Base-by-base conservation (phyloP, 1,140 invertebrate genomes). In the Sarcophaga bullata region DNA sequence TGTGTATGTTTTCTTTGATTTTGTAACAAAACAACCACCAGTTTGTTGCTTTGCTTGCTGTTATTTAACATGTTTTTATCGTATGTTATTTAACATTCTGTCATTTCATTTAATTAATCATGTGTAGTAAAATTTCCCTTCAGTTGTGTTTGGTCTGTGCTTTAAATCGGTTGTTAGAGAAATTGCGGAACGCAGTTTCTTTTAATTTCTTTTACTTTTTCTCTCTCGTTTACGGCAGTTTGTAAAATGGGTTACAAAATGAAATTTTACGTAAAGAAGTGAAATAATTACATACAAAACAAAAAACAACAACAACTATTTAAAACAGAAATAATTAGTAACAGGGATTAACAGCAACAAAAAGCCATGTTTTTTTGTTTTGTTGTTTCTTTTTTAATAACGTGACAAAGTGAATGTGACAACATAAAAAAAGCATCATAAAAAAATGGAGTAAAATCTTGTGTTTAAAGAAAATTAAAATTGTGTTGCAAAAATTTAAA, bases 111-210 rank as follows among this genome's bases (percentile, higher is more conserved):
- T 50, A 78, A 78, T 78, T 50, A 78, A 19, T 78, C 11, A 17
- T 78, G 6, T 8, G 48, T 17, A 37, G 25, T 50, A 52, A 76
- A 76, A 78, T 78, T 78, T 78, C 75, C 75, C 75, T 78, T 78
- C 48, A 78, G 75, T 78, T 78, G 75, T 78, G 17, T 78, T 78
- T 78, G 50, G 48, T 52, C 75, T 78, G 11, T 52, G 48, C 48
- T 52, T 17, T 49, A 78, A 48, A 17, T 52, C 75, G 48, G 75
- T 78, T 78, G 75, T 48, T 78, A 50, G 75, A 68, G 62, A n/a
- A 68, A 68, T 19, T 68, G 62, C 62, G 6, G 11, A 13, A 1
- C 13, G 62, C n/a, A 9, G 62, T 68, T 68, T 4, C 0, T 17
- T 19, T 68, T 25, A 1, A 68, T 8, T 17, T 25, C n/a, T 68